Conservation (phyloP, 2,113 vertebrate genomes). For the Lepus europaeus region DNA sequence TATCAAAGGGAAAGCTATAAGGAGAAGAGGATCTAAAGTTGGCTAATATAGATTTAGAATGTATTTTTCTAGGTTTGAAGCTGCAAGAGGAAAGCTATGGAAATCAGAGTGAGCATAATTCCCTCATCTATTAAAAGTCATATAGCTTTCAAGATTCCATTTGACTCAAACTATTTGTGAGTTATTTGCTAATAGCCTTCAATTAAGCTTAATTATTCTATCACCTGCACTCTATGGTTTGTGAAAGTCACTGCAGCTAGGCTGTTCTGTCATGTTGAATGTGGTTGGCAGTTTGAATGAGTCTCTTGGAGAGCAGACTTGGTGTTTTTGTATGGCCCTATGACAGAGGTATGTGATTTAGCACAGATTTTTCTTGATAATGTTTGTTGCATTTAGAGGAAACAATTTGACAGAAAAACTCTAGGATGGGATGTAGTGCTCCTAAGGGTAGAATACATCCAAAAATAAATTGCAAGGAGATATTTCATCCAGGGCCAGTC, state of each 20-base stretch:
- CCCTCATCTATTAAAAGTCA: not conserved
- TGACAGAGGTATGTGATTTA: not conserved
- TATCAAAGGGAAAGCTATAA: not conserved
- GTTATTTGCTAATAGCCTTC: slow-evolving; percentile 13
- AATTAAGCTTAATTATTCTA: slow-evolving; percentile 63
- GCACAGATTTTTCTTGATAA: slow-evolving; percentile 31
- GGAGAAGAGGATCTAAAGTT: not conserved
- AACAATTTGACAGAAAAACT: not conserved
- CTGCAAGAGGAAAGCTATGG: not conserved
- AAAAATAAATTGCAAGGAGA: slow-evolving; percentile 39
- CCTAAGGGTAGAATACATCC: not conserved
- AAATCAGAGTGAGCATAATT: not conserved
- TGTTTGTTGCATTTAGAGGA: not conserved
- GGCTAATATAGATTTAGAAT: slow-evolving; percentile 6
- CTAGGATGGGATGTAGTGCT: not conserved
- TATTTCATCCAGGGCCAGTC: not conserved
- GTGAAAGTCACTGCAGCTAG: not conserved
- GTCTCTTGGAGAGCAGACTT: slow-evolving; percentile 13
- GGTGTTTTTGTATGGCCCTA: not conserved
- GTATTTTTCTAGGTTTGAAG: not conserved
- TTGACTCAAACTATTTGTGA: slow-evolving; percentile 20
- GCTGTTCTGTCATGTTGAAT: not conserved
- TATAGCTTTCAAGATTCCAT: not conserved
- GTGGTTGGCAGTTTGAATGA: not conserved
- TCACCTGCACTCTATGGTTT: not conserved